Evolutionary conservation across 2,113 vertebrate genomes (phyloP), one percentile per base, ranked within the genome.

Genomic region (Notarius quadriscutis): DNA sequence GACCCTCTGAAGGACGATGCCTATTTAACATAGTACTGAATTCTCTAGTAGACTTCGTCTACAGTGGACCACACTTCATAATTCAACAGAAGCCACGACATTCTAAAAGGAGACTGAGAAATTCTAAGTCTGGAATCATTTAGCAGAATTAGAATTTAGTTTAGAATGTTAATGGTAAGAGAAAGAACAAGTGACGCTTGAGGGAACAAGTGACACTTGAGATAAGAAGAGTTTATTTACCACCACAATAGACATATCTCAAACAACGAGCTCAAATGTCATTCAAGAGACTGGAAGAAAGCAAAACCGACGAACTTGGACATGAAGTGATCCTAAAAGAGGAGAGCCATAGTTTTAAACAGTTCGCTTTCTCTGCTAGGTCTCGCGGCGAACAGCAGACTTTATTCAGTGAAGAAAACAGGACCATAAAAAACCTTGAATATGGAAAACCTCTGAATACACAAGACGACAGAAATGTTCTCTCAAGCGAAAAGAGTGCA

Each of bases 201-300:
- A 41, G 41, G 3, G 63, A 4, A 67, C 25, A 65, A n/a, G 63
- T 25, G 63, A 65, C 63, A 5, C 63, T 12, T n/a, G 25, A n/a
- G n/a, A n/a, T 27, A 67, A 67, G 10, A 67, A 27, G 12, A 10
- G 25, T n/a, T 60, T 77, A 30, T 58, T 74, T 41, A 8, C 30
- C 62, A 65, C 84, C 57, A 81, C 78, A 86, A 87, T 90, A 81
- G 84, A 90, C 18, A 75, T 86, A 89, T 27, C 87, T 80, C 7
- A 89, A 84, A 86, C 63, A 69, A 55, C 89, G 86, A 48, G 81
- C 87, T 25, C 48, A 78, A 15, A 55, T 86, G 15, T 77, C 83
- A 27, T 72, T 86, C 15, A 72, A 69, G 65, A 85, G 5, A 67
- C 63, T 11, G 7, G 62, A 67, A n/a, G 60, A 63, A 63, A 25